Base-by-base conservation (phyloP, 2,797 vertebrate species). In the Lepidocolaptes lacrymiger region DNA sequence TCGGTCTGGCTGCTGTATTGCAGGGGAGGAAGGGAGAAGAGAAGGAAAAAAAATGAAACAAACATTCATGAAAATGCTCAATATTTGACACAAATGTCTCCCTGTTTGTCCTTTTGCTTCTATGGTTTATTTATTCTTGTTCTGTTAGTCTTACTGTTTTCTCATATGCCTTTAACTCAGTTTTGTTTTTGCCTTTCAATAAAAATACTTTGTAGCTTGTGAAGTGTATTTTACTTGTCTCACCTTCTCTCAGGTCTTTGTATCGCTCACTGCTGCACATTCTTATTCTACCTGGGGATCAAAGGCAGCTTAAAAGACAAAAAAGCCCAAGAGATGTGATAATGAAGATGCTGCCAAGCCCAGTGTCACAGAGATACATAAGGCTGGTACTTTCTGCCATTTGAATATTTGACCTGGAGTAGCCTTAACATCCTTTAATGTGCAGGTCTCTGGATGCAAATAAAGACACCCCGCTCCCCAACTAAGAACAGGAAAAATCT, bases 1-100 rank as follows among this genome's bases (percentile, higher is more conserved):
- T 98, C 97, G 98, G 98, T 98, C 98, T 98, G 97, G 98, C 98
- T 99, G 98, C 96, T 97, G 93, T 68, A 85, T 75, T 71, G 75
- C 30, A 91, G 59, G 55, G 58, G 34, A 94, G 67, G 72, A 88
- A 23, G 75, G 62, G 20, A 36, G 63, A 77, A 71, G 86, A 62
- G 72, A 85, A 39, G 83, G n/a, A 0, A 13, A 3, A 9, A 12
- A 91, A 49, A 15, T 16, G 34, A 41, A 7, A 3, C 11, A 13
- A 77, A 64, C 32, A 82, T 39, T 89, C 34, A 67, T 89, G 72
- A 95, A 82, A 88, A 87, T 1, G 3, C 26, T 54, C 37, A 14
- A 10, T 69, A 79, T 80, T 78, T 85, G 88, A 89, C 63, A 82
- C 34, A 92, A 82, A 49, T 14, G 17, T 63, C 64, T 69, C 13